A percentile compares a stretch with the other conserved stretches of the same genome.
Conservation (phyloP, 1,140 invertebrate genomes). For the Lysiphlebus fabarum region DNA sequence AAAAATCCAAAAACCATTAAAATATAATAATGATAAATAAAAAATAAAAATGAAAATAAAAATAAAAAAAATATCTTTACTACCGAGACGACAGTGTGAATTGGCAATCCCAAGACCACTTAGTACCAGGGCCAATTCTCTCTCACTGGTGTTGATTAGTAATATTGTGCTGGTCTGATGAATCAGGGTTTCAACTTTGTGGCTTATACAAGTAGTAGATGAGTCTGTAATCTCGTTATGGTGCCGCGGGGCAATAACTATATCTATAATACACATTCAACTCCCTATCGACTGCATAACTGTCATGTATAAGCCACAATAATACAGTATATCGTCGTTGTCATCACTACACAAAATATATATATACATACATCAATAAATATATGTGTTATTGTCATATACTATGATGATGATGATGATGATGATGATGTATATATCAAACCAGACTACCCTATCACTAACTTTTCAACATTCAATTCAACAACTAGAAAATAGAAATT, state of each 20-base stretch:
- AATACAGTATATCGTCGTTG: too few species aligned
- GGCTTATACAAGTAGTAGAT: constrained; percentile 46
- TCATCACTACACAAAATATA: too few species aligned
- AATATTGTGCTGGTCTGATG: constrained; percentile 54
- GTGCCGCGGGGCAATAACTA: constrained; percentile 43
- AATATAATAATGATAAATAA: too few species aligned
- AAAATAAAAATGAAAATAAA: too few species aligned
- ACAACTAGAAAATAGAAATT: too few species aligned
- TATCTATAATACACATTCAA: constrained; percentile 29
- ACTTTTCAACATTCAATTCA: too few species aligned
- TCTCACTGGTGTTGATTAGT: constrained; percentile 49
- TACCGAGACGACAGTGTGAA: constrained; percentile 38
- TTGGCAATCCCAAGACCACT: constrained; percentile 50
- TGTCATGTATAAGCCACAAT: constrained; percentile 4
- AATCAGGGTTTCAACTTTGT: constrained; percentile 49
- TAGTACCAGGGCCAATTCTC: constrained; percentile 45
- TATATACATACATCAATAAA: too few species aligned
- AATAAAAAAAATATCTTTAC: constrained; percentile 17
- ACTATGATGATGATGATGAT: too few species aligned
- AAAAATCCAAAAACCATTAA: too few species aligned
- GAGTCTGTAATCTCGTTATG: constrained; percentile 53
- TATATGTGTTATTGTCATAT: too few species aligned
- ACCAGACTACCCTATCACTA: too few species aligned
- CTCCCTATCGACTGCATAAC: constrained; percentile 27
- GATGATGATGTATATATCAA: too few species aligned